Conservation (phyloP, 2,888 invertebrate species). For the Phlogophora meticulosa region DNA sequence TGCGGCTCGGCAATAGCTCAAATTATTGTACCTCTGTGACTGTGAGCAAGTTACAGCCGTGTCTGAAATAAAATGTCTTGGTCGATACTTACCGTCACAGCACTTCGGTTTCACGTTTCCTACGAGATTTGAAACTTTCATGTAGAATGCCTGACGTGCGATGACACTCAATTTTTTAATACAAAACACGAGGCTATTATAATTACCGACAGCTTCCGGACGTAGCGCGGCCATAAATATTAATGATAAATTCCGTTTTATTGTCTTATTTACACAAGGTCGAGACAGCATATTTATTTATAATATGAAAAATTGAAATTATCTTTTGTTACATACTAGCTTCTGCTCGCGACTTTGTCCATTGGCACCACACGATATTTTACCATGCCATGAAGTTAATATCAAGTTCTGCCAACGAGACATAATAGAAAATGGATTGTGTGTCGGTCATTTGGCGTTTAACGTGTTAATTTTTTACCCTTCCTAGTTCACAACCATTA, state of each 20-base stretch:
- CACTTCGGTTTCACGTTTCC: constrained; percentile 28
- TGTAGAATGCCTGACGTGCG: constrained; percentile 8
- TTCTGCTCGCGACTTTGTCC: too few relatives aligned
- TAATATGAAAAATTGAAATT: too few relatives aligned
- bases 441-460: too few relatives aligned
- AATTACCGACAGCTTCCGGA: constrained; percentile 41
- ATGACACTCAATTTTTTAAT: constrained; percentile 39
- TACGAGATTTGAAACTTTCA: constrained; percentile 29
- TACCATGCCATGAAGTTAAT: too few relatives aligned
- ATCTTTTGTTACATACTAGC: constrained; percentile 4
- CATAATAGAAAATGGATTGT: too few relatives aligned
- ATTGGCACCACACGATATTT: too few relatives aligned
- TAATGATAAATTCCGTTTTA: constrained; percentile 48
- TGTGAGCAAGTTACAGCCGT: constrained; percentile 29
- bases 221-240: constrained; percentile 43
- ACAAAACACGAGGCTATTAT: constrained; percentile 34
- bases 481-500: too few relatives aligned
- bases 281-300: constrained; percentile 6
- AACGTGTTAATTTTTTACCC: too few relatives aligned
- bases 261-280: constrained; percentile 48
- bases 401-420: too few relatives aligned
- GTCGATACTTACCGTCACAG: constrained; percentile 18
- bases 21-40: constrained; percentile 18
- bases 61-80: constrained; percentile 34
- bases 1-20: background rate